A percentile compares a stretch with the other conserved stretches of the same genome.
Conservation (phyloP, 2,888 invertebrate genomes). For the Axea sp. region DNA sequence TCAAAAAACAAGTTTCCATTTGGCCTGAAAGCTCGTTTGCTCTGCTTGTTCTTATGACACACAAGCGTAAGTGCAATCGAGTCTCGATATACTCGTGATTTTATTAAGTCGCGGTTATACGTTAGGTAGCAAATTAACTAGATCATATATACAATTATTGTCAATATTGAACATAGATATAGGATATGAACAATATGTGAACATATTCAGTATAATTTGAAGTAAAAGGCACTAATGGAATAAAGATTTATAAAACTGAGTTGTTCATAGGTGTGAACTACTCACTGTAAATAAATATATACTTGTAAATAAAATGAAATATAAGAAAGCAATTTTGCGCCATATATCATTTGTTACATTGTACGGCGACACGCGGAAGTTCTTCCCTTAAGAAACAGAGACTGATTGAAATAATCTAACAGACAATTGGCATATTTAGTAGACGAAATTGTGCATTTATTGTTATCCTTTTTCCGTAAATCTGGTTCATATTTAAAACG, state of each 20-base stretch:
- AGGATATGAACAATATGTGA: slow-evolving; percentile 66
- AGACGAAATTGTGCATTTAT: slow-evolving; percentile 3
- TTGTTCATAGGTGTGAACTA: slow-evolving; percentile 65
- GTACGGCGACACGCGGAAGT: slow-evolving; percentile 9
- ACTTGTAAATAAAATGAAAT: slow-evolving; percentile 50
- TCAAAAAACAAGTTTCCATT: slow-evolving; percentile 67
- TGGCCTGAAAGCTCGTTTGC: slow-evolving; percentile 66
- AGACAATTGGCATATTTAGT: slow-evolving; percentile 6
- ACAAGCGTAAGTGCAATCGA: slow-evolving; percentile 56
- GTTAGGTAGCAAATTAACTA: slow-evolving; percentile 75
- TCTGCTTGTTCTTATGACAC: slow-evolving; percentile 52
- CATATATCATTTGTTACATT: slow-evolving; percentile 27
- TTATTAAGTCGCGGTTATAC: slow-evolving; percentile 69
- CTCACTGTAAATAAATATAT: slow-evolving; percentile 71
- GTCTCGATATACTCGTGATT: slow-evolving; percentile 55
- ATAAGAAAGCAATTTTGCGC: slow-evolving; percentile 37
- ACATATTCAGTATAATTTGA: slow-evolving; percentile 46
- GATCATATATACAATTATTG: slow-evolving; percentile 74
- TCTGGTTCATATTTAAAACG: background rate
- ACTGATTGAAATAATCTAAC: slow-evolving; percentile 1
- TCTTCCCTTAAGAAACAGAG: background rate
- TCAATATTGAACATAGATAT: slow-evolving; percentile 76
- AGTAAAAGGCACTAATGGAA: slow-evolving; percentile 66
- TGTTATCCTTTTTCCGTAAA: background rate
- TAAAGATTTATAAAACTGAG: slow-evolving; percentile 72